Conservation (phyloP, 2,113 vertebrate genomes). For the Zosterops lateralis region DNA sequence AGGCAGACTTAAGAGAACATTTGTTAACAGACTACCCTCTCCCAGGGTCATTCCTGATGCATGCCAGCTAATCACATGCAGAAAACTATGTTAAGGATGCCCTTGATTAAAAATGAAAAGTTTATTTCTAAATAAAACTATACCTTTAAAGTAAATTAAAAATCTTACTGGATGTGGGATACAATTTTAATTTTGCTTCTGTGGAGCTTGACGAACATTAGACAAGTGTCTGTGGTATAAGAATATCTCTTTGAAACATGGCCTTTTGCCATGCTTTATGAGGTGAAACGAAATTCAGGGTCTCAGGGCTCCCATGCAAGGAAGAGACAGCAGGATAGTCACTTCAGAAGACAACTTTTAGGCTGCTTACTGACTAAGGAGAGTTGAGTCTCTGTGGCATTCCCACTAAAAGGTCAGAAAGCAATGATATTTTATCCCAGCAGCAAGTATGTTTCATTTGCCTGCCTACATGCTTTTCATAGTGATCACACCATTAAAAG, state of each 20-base stretch:
- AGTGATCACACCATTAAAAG: neutral
- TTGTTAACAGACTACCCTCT: neutral
- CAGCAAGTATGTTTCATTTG: neutral
- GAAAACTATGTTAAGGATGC: neutral
- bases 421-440: neutral
- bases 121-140: neutral
- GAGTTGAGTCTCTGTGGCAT: neutral
- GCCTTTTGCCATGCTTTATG: neutral
- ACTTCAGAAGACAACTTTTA: neutral
- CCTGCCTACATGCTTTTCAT: neutral
- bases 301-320: neutral
- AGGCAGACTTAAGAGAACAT: neutral
- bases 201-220: neutral
- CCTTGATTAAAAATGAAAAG: neutral
- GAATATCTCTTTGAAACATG: neutral
- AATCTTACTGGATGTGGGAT: neutral
- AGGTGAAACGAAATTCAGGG: neutral
- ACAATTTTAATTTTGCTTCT: neutral
- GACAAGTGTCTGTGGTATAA: neutral
- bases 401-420: conserved; percentile 9
- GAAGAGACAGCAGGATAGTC: neutral
- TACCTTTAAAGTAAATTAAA: neutral
- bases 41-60: neutral
- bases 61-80: neutral
- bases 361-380: neutral